Conservation (phyloP, 2,113 vertebrate genomes). For the Cercocebus atys region DNA sequence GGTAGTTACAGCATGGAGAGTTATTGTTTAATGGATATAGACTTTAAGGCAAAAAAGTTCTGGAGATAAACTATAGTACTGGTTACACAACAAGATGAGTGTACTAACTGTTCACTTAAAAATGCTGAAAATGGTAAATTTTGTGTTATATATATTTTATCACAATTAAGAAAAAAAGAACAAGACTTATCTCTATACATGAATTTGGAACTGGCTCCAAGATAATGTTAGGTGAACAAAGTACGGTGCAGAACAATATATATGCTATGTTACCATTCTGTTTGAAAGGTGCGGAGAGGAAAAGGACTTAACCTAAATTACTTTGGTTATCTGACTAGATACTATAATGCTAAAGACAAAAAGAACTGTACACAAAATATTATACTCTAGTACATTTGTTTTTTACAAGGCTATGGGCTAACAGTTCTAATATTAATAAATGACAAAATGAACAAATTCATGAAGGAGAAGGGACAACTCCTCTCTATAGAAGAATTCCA, state of each 20-base stretch:
- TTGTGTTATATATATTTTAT: not conserved
- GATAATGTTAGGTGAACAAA: not conserved
- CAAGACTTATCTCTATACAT: not conserved
- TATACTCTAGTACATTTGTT: not conserved
- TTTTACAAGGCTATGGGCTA: not conserved
- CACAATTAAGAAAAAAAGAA: not conserved
- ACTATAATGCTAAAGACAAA: not conserved
- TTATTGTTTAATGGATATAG: not conserved
- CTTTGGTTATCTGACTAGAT: not conserved
- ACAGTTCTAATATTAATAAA: constrained; percentile 18
- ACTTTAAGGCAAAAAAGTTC: not conserved
- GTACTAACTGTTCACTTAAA: not conserved
- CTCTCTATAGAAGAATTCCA: not conserved
- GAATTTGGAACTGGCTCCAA: constrained; percentile 25
- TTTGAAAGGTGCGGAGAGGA: not conserved
- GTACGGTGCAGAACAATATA: not conserved
- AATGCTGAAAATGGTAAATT: not conserved
- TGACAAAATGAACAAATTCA: not conserved
- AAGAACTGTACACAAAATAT: not conserved
- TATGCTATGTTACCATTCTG: not conserved
- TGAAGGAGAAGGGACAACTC: not conserved
- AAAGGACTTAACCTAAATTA: constrained; percentile 27
- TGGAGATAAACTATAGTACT: not conserved
- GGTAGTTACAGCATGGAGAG: not conserved
- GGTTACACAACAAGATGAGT: not conserved